Evolutionary conservation across 2,888 invertebrate species (phyloP).

Genomic region (Dimorphilus gyrociliatus): DNA sequence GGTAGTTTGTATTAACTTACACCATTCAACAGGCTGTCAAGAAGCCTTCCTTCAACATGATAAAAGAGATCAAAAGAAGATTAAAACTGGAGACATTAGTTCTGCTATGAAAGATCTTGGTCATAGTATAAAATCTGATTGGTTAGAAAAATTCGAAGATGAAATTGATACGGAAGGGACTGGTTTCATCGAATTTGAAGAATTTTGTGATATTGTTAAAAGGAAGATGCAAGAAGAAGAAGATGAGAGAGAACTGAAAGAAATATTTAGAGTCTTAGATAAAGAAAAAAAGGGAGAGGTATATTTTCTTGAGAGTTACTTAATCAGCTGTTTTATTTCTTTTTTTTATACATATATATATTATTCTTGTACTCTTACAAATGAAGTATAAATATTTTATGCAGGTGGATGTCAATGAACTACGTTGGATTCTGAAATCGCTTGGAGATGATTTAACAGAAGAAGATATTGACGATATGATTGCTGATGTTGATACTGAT

Average conservation of each 20-base stretch:
- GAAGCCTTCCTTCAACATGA: constrained; percentile 31
- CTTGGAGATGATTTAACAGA: constrained; percentile 88
- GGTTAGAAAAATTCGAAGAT: constrained; percentile 82
- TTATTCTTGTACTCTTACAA: too few relatives aligned
- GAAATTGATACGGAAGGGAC: constrained; percentile 94
- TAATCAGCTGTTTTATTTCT: too few relatives aligned
- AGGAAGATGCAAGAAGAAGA: constrained; percentile 96
- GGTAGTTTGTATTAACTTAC: too few relatives aligned
- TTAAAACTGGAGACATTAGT: constrained; percentile 30
- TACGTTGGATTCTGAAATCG: constrained; percentile 78
- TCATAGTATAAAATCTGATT: constrained; percentile 25
- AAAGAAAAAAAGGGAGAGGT: constrained; percentile 47
- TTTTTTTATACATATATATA: too few relatives aligned
- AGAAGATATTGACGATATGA: constrained; percentile 87
- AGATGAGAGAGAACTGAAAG: constrained; percentile 91
- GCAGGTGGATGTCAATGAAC: constrained; percentile 41
- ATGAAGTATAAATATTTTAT: too few relatives aligned
- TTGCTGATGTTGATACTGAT: constrained; percentile 92
- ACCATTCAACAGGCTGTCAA: too few relatives aligned
- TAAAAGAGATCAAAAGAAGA: constrained; percentile 27
- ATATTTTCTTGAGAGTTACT: too few relatives aligned
- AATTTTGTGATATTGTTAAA: constrained; percentile 85
- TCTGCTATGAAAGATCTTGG: constrained; percentile 25
- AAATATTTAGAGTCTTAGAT: constrained; percentile 96
- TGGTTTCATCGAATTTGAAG: constrained; percentile 84